These are phyloP conservation scores for Cyclophora albipunctata DNA, from an alignment of 2,888 invertebrate genomes.

Conservation along the genomic window DNA sequence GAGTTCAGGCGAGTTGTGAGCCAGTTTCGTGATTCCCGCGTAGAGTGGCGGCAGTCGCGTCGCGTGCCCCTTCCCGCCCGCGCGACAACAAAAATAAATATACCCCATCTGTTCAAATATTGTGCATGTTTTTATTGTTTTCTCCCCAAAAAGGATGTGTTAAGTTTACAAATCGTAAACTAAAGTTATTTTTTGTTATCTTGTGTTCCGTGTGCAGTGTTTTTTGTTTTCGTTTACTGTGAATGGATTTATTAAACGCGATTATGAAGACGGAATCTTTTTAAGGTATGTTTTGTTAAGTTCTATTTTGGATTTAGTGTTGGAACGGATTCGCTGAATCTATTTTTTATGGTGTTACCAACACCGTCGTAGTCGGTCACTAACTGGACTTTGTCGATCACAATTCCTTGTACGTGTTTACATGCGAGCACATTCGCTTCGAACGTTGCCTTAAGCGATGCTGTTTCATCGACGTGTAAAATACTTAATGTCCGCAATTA, in stretches of 20 bases:
- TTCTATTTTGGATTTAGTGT: constrained; percentile 30
- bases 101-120: constrained; percentile 66
- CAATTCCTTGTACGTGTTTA: constrained; percentile 63
- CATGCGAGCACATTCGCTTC: constrained; percentile 55
- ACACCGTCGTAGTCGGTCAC: constrained; percentile 31
- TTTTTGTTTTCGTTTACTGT: constrained; percentile 62
- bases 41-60: constrained; percentile 21
- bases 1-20: constrained; percentile 33
- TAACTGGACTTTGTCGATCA: constrained; percentile 73
- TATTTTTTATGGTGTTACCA: constrained; percentile 22
- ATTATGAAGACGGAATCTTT: constrained; percentile 59
- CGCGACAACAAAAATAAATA: constrained; percentile 68
- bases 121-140: constrained; percentile 63
- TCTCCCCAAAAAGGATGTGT: constrained; percentile 47
- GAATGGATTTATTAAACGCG: constrained; percentile 65
- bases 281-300: constrained; percentile 38
- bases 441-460: constrained; percentile 45
- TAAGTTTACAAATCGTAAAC: constrained; percentile 31
- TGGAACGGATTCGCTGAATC: constrained; percentile 18
- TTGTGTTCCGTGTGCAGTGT: constrained; percentile 60
- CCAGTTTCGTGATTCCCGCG: constrained; percentile 57
- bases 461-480: constrained; percentile 40
- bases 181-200: constrained; percentile 37
- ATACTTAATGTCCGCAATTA: constrained; percentile 35
- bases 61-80: constrained; percentile 20